Evolutionary conservation across 2,888 invertebrate genomes (phyloP).

Genomic region (Chrysotoxum bicinctum): DNA sequence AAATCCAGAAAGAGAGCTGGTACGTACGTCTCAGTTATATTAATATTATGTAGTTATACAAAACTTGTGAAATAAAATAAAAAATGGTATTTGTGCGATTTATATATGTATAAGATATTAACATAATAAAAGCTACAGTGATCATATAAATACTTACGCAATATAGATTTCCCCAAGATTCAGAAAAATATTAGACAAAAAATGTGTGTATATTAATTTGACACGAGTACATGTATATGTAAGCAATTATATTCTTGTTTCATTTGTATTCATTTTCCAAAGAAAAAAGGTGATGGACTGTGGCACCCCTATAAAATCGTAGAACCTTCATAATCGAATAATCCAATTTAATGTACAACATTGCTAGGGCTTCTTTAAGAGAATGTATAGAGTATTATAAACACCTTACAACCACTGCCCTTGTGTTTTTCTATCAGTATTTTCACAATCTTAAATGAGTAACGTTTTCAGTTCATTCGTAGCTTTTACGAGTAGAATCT

Average conservation of each 20-base stretch:
- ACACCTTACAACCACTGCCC: background rate
- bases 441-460: background rate
- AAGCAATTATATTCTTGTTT: background rate
- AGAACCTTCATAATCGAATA: constrained; percentile 53
- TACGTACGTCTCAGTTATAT: too few relatives aligned
- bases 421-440: background rate
- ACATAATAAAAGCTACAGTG: too few relatives aligned
- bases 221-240: background rate
- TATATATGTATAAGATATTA: too few relatives aligned
- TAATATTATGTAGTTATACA: too few relatives aligned
- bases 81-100: too few relatives aligned
- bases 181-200: too few relatives aligned
- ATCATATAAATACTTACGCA: too few relatives aligned
- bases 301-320: background rate
- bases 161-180: too few relatives aligned
- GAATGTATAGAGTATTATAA: background rate
- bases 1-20: too few relatives aligned
- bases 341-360: constrained; percentile 56
- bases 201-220: background rate
- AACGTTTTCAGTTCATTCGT: background rate
- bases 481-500: background rate
- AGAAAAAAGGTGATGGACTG: background rate
- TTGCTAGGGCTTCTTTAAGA: constrained; percentile 47
- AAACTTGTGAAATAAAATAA: too few relatives aligned
- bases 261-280: background rate